Base-by-base conservation (phyloP, 2,888 invertebrate genomes). In the Drosophila atroscutellata region DNA sequence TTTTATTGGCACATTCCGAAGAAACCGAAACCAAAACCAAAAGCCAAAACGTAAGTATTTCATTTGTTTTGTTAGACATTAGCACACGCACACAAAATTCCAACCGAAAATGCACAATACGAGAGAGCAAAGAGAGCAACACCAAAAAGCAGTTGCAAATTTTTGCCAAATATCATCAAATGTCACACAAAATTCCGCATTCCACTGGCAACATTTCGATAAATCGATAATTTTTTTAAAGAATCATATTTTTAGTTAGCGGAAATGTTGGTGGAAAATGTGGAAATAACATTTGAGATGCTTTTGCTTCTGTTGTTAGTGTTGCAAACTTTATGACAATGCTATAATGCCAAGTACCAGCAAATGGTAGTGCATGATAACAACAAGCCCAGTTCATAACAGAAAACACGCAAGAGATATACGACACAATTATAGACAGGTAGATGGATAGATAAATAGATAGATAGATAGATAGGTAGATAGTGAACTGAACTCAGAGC, bases 41-140 rank as follows among this genome's bases (percentile, higher is more conserved):
- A 87, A 87, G 83, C 70, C 70, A 70, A 80, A 71, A 71, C 71
- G 52, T 68, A 42, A 67, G 39, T 67, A 63, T 69, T 50, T 75
- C 57, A 50, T 62, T 65, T 3, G 26, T 77, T 74, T 73, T 79
- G 57, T 87, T 71, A 72, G 84, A 89, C 91, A 90, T 93, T 92
- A 93, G 93, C 93, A 93, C 93, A 93, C 93, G 93, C 92, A 92
- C 92, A 92, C 90, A 91, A 88, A 87, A 83, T 85, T 87, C 82
- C 89, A 89, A 89, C 86, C 90, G 83, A 65, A 81, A 85, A 81
- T 80, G 77, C 74, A 81, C 80, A 78, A 76, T 86, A 89, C 84
- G 81, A 77, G 80, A 77, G 77, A 82, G 68, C 55, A 70, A 81
- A 87, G 74, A 50, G 45, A 47, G 77, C 49, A 42, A 70, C 49